phyloP scores from a whole-genome alignment of 2,113 vertebrate species.

The Columbina picui region DNA sequence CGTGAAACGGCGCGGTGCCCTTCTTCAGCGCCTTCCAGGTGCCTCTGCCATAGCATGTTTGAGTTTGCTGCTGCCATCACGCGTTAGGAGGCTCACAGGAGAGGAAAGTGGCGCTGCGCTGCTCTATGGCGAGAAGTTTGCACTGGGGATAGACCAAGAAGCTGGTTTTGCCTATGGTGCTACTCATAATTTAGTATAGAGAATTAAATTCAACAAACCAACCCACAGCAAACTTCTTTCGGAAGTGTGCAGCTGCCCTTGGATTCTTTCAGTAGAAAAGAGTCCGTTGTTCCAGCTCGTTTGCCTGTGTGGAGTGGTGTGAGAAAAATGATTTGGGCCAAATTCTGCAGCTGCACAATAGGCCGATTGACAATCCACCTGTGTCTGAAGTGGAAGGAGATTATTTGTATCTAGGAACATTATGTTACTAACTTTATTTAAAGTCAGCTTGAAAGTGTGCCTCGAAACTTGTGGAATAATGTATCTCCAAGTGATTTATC shows the following conservation, averaged over 20 bases:
- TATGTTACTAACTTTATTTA: background rate
- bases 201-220: background rate
- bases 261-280: background rate
- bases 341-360: background rate
- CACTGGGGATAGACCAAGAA: background rate
- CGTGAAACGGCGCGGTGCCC: background rate
- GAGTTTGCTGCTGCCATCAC: fast-evolving
- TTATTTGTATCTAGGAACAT: background rate
- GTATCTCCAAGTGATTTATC: no score
- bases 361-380: background rate
- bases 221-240: background rate
- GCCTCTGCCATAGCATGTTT: background rate
- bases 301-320: background rate
- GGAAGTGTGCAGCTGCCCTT: background rate
- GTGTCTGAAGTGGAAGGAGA: background rate
- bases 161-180: background rate
- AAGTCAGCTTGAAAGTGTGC: background rate
- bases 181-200: background rate
- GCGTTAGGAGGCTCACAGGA: background rate
- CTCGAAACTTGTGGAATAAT: background rate
- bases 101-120: background rate
- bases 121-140: background rate
- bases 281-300: background rate
- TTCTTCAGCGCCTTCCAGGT: background rate
- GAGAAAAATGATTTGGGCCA: background rate